A percentile compares a stretch with the other conserved stretches of the same genome.
Conservation (phyloP, 2,797 vertebrate genomes). For the Gorsachius magnificus region DNA sequence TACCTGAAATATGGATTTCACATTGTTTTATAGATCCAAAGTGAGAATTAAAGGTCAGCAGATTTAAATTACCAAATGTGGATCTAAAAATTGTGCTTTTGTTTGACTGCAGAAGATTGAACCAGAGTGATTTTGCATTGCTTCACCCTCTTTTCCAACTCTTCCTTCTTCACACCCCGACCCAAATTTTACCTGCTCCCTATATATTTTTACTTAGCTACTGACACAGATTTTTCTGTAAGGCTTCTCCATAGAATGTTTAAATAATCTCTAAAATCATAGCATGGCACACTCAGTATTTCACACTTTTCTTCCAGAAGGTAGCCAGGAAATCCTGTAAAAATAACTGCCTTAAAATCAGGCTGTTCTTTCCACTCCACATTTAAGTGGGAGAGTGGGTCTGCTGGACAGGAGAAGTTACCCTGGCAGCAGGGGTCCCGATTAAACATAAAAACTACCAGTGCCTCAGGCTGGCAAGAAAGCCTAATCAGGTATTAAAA, state of each 20-base stretch:
- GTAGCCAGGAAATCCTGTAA: background rate
- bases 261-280: background rate
- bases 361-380: background rate
- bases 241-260: background rate
- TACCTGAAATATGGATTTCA: constrained; percentile 23
- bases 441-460: constrained; percentile 55
- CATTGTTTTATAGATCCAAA: background rate
- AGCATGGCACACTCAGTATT: background rate
- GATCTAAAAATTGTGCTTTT: background rate
- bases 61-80: background rate
- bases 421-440: background rate
- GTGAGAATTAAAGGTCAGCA: background rate
- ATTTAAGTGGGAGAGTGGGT: background rate
- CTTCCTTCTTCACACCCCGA: background rate
- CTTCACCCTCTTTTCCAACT: background rate
- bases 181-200: background rate
- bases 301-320: background rate
- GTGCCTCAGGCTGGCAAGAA: constrained; percentile 41
- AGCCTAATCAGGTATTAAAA: constrained; percentile 62
- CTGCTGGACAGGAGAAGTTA: background rate
- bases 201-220: background rate
- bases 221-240: background rate
- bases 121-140: background rate
- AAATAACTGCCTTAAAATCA: background rate
- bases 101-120: background rate